phyloP scores from a whole-genome alignment of 2,888 invertebrate species.

The Chymomyza fuscimana region DNA sequence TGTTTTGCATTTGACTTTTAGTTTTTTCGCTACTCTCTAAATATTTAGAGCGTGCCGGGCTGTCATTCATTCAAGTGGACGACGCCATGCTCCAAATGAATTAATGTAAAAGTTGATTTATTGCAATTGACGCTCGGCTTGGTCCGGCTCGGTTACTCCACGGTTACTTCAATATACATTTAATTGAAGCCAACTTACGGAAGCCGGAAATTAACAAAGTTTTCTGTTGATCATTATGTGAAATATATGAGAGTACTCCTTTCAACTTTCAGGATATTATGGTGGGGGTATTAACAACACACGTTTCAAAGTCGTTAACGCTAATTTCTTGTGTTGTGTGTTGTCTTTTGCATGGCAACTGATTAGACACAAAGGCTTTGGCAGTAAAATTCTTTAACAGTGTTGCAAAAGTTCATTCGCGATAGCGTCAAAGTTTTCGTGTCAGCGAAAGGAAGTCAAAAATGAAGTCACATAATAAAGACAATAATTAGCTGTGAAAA shows the following conservation, averaged over 20 bases:
- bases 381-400: neutral
- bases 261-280: conserved; percentile 33
- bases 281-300: conserved; percentile 20
- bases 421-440: neutral
- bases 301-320: conserved; percentile 9
- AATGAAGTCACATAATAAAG: neutral
- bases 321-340: conserved; percentile 6
- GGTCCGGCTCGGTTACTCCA: neutral
- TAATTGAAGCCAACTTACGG: conserved; percentile 51
- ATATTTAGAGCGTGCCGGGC: conserved; percentile 62
- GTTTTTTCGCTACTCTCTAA: conserved; percentile 43
- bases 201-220: conserved; percentile 65
- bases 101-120: conserved; percentile 71
- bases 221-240: conserved; percentile 17
- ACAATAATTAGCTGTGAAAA: neutral
- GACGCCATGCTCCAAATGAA: conserved; percentile 41
- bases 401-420: neutral
- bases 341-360: conserved; percentile 1
- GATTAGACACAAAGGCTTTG: neutral
- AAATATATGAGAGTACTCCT: conserved; percentile 30
- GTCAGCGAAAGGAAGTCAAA: neutral
- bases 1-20: conserved; percentile 48
- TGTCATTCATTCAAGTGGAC: conserved; percentile 34
- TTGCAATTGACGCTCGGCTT: conserved; percentile 62
- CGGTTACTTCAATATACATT: conserved; percentile 41